Conservation (phyloP, 2,797 vertebrate species). For the Pangasius djambal region DNA sequence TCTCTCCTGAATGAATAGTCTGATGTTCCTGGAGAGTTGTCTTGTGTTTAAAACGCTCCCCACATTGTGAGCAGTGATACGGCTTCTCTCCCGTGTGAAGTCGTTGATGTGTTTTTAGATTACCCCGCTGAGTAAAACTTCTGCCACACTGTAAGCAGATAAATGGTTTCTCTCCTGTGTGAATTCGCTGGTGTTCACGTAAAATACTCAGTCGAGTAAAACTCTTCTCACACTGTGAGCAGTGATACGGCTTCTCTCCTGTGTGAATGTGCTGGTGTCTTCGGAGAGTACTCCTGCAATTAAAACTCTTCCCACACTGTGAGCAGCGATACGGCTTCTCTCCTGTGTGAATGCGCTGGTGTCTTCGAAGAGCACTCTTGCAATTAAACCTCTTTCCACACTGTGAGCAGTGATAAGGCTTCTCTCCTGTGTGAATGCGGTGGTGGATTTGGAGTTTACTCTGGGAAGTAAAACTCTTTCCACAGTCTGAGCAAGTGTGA, state of each 20-base stretch:
- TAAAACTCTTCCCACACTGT: background rate
- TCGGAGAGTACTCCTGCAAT: background rate
- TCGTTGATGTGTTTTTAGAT: background rate
- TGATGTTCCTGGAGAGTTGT: slow-evolving; percentile 3
- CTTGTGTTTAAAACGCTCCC: slow-evolving; percentile 23
- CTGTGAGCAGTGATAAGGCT: background rate
- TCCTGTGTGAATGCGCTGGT: background rate
- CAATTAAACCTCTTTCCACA: background rate
- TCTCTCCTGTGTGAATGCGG: slow-evolving; percentile 20
- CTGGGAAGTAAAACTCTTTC: background rate
- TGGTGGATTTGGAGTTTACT: slow-evolving; percentile 10
- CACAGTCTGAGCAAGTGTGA: slow-evolving; percentile 7
- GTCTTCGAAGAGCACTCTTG: slow-evolving; percentile 6
- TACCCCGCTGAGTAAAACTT: slow-evolving; percentile 10
- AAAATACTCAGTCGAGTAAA: slow-evolving; percentile 13
- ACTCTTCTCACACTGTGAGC: background rate
- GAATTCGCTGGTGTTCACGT: slow-evolving; percentile 11
- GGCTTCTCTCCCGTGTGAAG: slow-evolving; percentile 19
- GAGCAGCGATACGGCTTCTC: background rate
- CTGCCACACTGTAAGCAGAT: background rate
- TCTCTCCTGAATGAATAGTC: slow-evolving; percentile 11
- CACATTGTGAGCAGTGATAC: background rate
- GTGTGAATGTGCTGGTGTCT: slow-evolving; percentile 6
- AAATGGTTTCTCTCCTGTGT: slow-evolving; percentile 18
- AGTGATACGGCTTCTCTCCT: background rate